A percentile compares a stretch with the other conserved stretches of the same genome.
These are phyloP conservation scores for Drosophila cognata DNA, from an alignment of 2,888 invertebrate species.

Conservation along the genomic window DNA sequence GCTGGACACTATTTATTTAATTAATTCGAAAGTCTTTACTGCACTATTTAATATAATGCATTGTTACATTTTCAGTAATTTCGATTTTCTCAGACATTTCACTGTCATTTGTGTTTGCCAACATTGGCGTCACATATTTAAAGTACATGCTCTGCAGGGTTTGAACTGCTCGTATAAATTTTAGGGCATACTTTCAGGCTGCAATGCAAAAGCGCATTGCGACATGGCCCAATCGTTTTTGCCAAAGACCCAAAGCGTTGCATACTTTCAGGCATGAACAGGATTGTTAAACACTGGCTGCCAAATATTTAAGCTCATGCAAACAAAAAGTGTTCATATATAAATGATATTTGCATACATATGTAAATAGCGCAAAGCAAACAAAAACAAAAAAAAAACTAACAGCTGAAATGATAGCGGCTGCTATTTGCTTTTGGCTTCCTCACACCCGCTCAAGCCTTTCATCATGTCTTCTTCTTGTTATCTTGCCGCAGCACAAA, in stretches of 20 bases:
- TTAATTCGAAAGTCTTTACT: not conserved
- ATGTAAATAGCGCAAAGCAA: conserved; percentile 14
- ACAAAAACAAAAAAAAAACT: not conserved
- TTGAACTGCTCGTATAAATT: not conserved
- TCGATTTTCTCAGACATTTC: not conserved
- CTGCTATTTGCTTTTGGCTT: conserved; percentile 17
- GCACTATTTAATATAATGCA: conserved; percentile 1
- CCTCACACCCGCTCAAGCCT: conserved; percentile 8
- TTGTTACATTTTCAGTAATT: not conserved
- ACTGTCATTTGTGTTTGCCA: not conserved
- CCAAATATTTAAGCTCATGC: conserved; percentile 7
- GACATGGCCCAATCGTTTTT: not conserved
- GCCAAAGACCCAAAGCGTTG: not conserved
- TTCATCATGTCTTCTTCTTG: conserved; percentile 20
- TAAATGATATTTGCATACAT: not conserved
- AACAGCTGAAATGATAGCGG: conserved; percentile 11
- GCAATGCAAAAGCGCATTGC: not conserved
- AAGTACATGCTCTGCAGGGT: not conserved
- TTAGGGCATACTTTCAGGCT: conserved; percentile 58
- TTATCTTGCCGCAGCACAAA: conserved; percentile 60
- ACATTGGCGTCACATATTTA: conserved; percentile 20
- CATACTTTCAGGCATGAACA: conserved; percentile 22
- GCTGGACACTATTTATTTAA: not conserved
- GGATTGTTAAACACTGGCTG: not conserved
- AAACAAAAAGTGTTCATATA: conserved; percentile 6